Evolutionary conservation across 2,888 invertebrate genomes (phyloP), one percentile per base, ranked within the genome.

Genomic region (Chrysolina americana): DNA sequence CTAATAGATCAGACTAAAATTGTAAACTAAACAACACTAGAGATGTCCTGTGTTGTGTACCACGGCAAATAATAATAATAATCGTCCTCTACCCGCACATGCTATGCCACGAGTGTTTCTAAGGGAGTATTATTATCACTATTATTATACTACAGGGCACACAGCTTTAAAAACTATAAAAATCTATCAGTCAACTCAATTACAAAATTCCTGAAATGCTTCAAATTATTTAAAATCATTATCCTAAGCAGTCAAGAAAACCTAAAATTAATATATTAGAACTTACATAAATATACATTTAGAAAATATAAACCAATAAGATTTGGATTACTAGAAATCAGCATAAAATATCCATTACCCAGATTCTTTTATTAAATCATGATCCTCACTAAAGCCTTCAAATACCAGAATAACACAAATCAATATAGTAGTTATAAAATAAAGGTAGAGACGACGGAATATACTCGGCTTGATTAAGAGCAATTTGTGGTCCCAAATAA

Each of bases 201-300:
- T 36, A 36, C 59, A 15, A 3, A 36, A 59, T 53, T 53, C 21
- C 13, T 21, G 19, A 53, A 11, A 53, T 0, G 15, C 11, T 59
- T 23, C 15, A 59, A 59, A n/a, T n/a, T 47, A 36, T n/a, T 36
- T 6, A 59, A 59, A 59, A 59, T 28, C 44, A 66, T 66, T 66
- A 47, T 65, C 36, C 41, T 65, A 36, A 28, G 23, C 56, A 56
- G 44, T 68, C 9, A 63, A 68, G 63, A 44, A 72, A 68, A 23
- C 53, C 65, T 50, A 68, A 72, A 41, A 65, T 41, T 63, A 21
- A 36, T 19, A 66, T 36, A 44, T 71, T 44, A 65, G 56, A 59
- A 28, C 63, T 64, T n/a, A 64, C 64, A 68, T 50, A 68, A 64
- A 73, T 62, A 63, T 68, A 73, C 63, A 68, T 53, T 64, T 68